Percentiles rank a stretch among this genome's conserved stretches.
These are phyloP conservation scores for Bergia puertoricense DNA, from an alignment of 92 coral and sea anemone species.

Conservation along the genomic window DNA sequence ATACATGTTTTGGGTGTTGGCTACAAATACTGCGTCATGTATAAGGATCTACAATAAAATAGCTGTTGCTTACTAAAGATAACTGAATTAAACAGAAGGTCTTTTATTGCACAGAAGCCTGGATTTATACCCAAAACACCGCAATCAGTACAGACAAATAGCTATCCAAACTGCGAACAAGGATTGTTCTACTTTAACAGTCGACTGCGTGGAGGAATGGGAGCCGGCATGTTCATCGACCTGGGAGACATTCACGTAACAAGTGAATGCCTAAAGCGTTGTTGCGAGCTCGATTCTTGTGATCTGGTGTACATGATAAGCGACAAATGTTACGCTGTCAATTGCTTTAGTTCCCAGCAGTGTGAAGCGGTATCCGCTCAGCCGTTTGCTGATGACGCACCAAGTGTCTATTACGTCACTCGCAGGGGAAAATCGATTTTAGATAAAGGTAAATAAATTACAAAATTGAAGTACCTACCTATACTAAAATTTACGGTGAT, in stretches of 20 bases:
- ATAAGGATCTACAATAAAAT: too few species aligned
- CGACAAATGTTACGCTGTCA: slow-evolving; percentile 84
- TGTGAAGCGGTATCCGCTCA: slow-evolving; percentile 82
- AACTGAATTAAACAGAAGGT: background rate
- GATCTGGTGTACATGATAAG: slow-evolving; percentile 77
- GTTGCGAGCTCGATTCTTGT: slow-evolving; percentile 86
- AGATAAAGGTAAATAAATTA: slow-evolving; percentile 51
- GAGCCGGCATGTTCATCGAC: slow-evolving; percentile 87
- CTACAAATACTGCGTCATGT: too few species aligned
- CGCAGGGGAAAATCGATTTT: slow-evolving; percentile 69
- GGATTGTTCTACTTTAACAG: slow-evolving; percentile 85
- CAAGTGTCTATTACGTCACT: slow-evolving; percentile 82
- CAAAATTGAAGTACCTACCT: too few species aligned
- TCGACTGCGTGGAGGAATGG: slow-evolving; percentile 82
- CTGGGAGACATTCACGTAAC: slow-evolving; percentile 72
- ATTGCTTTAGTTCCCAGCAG: slow-evolving; percentile 73
- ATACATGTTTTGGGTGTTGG: too few species aligned
- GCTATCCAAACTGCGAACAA: slow-evolving; percentile 76
- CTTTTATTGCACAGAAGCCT: slow-evolving; percentile 36
- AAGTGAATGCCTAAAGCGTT: slow-evolving; percentile 76
- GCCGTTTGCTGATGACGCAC: slow-evolving; percentile 56
- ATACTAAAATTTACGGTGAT: too few species aligned
- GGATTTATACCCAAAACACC: slow-evolving; percentile 28
- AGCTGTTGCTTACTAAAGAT: too few species aligned
- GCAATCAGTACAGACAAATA: slow-evolving; percentile 40